A percentile compares a stretch with the other conserved stretches of the same genome.
Evolutionary conservation across 2,888 invertebrate genomes (phyloP).

Genomic region (Gasteruption jaculator): DNA sequence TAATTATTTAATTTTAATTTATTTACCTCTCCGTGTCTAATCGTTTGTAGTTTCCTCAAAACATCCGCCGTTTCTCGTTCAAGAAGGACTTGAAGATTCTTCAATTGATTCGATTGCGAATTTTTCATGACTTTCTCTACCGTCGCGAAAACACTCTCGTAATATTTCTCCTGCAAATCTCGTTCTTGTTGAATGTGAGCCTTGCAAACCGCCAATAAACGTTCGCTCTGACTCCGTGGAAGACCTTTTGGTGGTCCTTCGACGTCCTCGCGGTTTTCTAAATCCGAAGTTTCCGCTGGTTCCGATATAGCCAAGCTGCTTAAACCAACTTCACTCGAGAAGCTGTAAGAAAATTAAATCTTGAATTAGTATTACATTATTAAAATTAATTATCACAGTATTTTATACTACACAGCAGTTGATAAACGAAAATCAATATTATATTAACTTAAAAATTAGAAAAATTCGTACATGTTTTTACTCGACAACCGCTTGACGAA

Average conservation of each 20-base stretch:
- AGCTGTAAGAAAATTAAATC: constrained; percentile 26
- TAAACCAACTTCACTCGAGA: constrained; percentile 41
- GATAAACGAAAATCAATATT: constrained; percentile 1
- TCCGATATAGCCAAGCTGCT: constrained; percentile 43
- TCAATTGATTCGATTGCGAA: constrained; percentile 78
- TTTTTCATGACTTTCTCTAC: constrained; percentile 76
- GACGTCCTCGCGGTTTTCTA: constrained; percentile 47
- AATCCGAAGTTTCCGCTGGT: constrained; percentile 53
- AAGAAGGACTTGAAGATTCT: constrained; percentile 66
- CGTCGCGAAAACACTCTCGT: constrained; percentile 70
- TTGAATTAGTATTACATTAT: background rate
- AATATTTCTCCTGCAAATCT: constrained; percentile 78
- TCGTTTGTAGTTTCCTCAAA: constrained; percentile 76
- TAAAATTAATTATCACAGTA: constrained; percentile 1
- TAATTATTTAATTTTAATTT: background rate
- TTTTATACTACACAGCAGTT: background rate
- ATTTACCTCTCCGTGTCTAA: constrained; percentile 71
- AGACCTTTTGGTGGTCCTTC: constrained; percentile 54
- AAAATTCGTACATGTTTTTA: constrained; percentile 69
- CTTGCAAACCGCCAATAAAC: constrained; percentile 60
- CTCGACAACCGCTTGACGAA: constrained; percentile 73
- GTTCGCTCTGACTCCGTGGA: constrained; percentile 63
- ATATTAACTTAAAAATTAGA: constrained; percentile 3
- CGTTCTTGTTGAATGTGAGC: constrained; percentile 70
- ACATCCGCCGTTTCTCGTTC: constrained; percentile 71